Conservation (phyloP, 2,113 vertebrate genomes). For the Melanerpes aurifrons region DNA sequence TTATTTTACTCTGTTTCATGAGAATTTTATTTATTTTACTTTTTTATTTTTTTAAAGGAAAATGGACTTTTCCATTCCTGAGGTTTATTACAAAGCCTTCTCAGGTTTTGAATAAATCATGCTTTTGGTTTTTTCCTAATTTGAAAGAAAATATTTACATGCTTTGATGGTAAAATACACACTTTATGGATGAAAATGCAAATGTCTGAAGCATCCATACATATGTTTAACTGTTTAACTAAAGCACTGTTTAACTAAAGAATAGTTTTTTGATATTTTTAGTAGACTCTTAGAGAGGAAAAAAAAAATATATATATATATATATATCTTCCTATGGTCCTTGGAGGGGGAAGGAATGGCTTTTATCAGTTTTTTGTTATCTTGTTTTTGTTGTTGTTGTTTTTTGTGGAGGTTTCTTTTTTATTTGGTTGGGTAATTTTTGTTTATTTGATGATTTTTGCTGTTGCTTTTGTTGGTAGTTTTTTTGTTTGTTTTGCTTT, state of each 20-base stretch:
- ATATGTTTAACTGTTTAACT: background rate
- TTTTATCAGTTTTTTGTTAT: background rate
- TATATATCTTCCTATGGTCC: background rate
- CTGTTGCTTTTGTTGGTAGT: too few relatives aligned
- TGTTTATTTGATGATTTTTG: too few relatives aligned
- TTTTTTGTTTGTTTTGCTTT: background rate
- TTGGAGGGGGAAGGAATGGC: rapidly evolving
- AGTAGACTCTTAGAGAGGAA: background rate
- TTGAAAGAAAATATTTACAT: background rate
- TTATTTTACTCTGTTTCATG: background rate
- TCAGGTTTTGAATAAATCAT: background rate
- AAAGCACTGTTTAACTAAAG: background rate
- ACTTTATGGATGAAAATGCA: constrained; percentile 14
- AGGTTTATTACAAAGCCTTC: background rate
- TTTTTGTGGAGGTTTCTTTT: too few relatives aligned
- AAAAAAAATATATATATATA: background rate
- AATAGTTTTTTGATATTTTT: background rate
- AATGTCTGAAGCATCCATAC: background rate
- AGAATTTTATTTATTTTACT: background rate
- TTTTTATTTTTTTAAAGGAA: background rate
- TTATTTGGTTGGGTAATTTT: too few relatives aligned
- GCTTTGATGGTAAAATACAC: background rate
- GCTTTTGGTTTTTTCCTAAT: rapidly evolving
- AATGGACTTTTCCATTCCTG: background rate
- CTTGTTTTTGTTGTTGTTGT: too few relatives aligned